phyloP scores from a whole-genome alignment of 2,888 invertebrate species.

The Archips crataeganus region DNA sequence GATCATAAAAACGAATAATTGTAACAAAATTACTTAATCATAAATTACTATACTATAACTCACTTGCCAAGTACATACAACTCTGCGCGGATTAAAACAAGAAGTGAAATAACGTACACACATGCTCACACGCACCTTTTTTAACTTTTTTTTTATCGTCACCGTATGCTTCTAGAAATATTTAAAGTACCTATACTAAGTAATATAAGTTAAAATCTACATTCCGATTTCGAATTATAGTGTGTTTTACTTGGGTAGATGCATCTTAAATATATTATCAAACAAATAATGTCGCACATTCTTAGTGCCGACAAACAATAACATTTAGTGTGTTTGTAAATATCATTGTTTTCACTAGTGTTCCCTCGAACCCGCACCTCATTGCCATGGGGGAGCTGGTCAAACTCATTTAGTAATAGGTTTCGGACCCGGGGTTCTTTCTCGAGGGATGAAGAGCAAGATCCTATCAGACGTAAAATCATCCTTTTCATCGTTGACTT shows the following conservation, averaged over 20 bases:
- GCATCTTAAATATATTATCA: slow-evolving; percentile 7
- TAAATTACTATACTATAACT: no score
- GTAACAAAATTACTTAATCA: no score
- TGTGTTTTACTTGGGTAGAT: neutral
- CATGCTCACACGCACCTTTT: no score
- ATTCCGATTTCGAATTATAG: neutral
- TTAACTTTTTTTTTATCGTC: no score
- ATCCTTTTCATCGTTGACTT: no score
- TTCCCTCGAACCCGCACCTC: neutral
- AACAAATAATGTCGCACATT: slow-evolving; percentile 18
- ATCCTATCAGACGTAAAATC: neutral
- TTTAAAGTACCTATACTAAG: no score
- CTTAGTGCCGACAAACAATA: slow-evolving; percentile 15
- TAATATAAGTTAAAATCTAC: neutral
- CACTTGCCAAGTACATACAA: no score
- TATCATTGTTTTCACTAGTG: slow-evolving; percentile 2
- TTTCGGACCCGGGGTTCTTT: no score
- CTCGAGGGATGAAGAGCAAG: neutral
- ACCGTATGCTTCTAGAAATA: no score
- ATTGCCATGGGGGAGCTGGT: neutral
- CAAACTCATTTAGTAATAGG: neutral
- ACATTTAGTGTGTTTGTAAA: slow-evolving; percentile 13
- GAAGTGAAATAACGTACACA: no score
- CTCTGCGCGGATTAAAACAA: no score
- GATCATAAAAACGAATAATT: no score